Evolutionary conservation across 2,113 vertebrate species (phyloP).

Genomic region (Hydrochoerus hydrochaeris): DNA sequence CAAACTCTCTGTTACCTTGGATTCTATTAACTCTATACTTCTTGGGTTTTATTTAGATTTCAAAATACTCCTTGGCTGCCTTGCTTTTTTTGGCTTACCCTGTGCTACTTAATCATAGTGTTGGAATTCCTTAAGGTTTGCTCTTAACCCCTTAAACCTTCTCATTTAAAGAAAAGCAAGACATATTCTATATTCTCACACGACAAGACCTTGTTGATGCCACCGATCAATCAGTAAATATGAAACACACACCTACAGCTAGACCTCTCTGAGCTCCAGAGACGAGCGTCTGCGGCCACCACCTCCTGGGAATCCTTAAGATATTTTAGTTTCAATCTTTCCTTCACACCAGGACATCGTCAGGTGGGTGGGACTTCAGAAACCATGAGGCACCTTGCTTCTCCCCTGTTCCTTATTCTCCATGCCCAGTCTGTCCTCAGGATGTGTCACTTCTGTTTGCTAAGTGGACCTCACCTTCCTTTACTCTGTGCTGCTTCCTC

Average conservation of each 20-base stretch:
- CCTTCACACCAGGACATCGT: background rate
- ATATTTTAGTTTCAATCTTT: background rate
- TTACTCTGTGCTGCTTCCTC: background rate
- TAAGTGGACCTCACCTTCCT: background rate
- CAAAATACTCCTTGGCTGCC: background rate
- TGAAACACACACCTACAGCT: background rate
- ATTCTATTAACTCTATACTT: background rate
- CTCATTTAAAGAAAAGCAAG: background rate
- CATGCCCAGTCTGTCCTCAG: background rate
- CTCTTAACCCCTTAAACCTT: background rate
- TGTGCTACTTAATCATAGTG: background rate
- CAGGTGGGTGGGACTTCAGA: background rate
- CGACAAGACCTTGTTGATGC: background rate
- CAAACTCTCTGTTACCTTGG: background rate
- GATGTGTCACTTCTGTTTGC: background rate
- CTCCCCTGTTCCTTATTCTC: background rate
- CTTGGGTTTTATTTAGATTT: background rate
- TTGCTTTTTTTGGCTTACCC: background rate
- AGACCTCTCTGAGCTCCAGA: background rate
- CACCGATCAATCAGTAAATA: fast-evolving
- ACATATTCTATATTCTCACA: background rate
- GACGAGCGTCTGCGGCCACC: background rate
- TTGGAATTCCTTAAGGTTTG: background rate
- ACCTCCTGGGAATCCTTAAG: background rate
- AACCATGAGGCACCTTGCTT: background rate